These are phyloP conservation scores for Chymomyza procnemis DNA, from an alignment of 2,888 invertebrate genomes.

Conservation along the genomic window DNA sequence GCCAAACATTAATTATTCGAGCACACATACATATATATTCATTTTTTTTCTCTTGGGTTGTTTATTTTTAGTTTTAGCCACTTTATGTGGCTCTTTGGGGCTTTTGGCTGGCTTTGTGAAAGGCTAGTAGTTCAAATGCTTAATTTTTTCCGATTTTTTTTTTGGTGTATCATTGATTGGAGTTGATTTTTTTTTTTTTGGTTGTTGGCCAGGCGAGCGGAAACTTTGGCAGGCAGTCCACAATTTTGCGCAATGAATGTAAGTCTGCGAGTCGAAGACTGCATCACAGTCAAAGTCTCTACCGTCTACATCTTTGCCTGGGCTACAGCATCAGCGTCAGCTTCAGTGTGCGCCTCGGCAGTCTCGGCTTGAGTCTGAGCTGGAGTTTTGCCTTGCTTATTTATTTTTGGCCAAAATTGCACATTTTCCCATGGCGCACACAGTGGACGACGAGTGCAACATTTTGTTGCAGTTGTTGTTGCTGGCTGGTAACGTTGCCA, in stretches of 20 bases:
- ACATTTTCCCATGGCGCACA: constrained; percentile 73
- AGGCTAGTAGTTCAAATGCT: constrained; percentile 69
- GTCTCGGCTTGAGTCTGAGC: constrained; percentile 30
- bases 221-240: constrained; percentile 25
- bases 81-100: constrained; percentile 14
- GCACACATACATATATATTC: too few relatives aligned
- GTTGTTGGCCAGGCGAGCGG: constrained; percentile 33
- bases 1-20: constrained; percentile 74
- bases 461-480: constrained; percentile 29
- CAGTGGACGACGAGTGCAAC: constrained; percentile 18
- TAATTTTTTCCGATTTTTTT: constrained; percentile 36
- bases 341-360: constrained; percentile 22
- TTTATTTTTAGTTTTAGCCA: too few relatives aligned
- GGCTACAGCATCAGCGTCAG: constrained; percentile 30
- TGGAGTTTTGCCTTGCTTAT: constrained; percentile 57
- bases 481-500: constrained; percentile 10
- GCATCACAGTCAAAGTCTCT: constrained; percentile 40
- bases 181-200: background rate
- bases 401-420: constrained; percentile 73
- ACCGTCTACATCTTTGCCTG: background rate
- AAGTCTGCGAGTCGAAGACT: constrained; percentile 36
- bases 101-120: constrained; percentile 32
- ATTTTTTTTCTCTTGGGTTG: constrained; percentile 18
- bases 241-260: constrained; percentile 66
- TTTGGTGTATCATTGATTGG: constrained; percentile 68